Base-by-base conservation (phyloP, 1,140 invertebrate species). In the Trinorchestia longiramus region DNA sequence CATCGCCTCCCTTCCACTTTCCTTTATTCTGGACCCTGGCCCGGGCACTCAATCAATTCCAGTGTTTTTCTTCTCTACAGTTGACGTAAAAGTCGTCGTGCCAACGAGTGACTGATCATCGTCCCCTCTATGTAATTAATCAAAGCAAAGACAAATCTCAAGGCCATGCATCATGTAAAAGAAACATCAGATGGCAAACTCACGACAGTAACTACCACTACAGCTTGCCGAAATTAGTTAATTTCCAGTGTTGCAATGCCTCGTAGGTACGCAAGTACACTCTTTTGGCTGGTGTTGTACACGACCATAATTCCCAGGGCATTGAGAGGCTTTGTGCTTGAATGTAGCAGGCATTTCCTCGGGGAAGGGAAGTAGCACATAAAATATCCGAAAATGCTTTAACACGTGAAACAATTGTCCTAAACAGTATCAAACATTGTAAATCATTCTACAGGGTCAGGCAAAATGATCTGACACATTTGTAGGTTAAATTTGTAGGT, bases 1-100 rank as follows among this genome's bases (percentile, higher is more conserved):
- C 92, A 94, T 94, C 40, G 92, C 44, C 44, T 94, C 92, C 44
- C 92, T 94, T 43, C 92, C 92, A 4, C 92, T 15, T 94, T 44
- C 92, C 92, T 47, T 94, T 15, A 94, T 45, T 43, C 36, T 43
- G 43, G 8, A n/a, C 92, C 92, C 92, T 94, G 41, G 92, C 6
- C 19, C 40, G 44, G 92, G 92, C 43, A 45, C 92, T 94, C 92
- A 94, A 94, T 94, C 92, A 94, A 94, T 94, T 94, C 92, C 92
- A 94, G 92, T 94, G 92, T 45, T 94, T 94, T 94, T 94, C 44
- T 45, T 94, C 43, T 15, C 41, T 91, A 91, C 88, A 91, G 88
- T 91, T 44, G 43, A 43, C 19, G 43, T 77, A 77, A 77, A 77
- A 77, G 28, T 77, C 62, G 62, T 36, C 62, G 62, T 77, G 62